Percentiles rank a stretch among this genome's conserved stretches.
phyloP scores from a whole-genome alignment of 2,888 invertebrate species.

The Lasioglossum malachurum region DNA sequence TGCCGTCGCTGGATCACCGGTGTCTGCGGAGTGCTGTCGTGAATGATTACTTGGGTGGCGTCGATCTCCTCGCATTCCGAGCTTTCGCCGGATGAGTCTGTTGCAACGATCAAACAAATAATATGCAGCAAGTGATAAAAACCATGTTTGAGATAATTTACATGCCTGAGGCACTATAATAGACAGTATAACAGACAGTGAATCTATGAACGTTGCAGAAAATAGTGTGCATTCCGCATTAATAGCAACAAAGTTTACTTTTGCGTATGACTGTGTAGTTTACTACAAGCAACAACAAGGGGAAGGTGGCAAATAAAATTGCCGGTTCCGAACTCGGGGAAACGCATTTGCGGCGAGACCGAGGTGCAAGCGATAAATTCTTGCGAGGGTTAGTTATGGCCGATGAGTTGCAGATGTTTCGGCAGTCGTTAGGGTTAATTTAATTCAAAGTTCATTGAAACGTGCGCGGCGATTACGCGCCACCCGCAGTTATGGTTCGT shows the following conservation, averaged over 20 bases:
- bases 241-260: neutral
- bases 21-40: constrained; percentile 91
- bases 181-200: no score
- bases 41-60: constrained; percentile 92
- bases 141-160: neutral
- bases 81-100: constrained; percentile 72
- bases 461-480: constrained; percentile 11
- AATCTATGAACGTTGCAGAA: no score
- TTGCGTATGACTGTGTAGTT: neutral
- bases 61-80: constrained; percentile 90
- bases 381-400: constrained; percentile 7
- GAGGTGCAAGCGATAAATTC: neutral
- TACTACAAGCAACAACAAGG: neutral
- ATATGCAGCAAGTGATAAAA: no score
- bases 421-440: constrained; percentile 20
- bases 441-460: constrained; percentile 5
- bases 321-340: neutral
- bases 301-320: neutral
- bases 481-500: constrained; percentile 17
- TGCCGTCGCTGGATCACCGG: constrained; percentile 88
- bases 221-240: neutral
- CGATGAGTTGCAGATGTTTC: neutral
- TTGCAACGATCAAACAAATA: constrained; percentile 11
- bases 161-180: no score
- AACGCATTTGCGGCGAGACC: neutral